Conservation (phyloP, 2,113 vertebrate genomes). For the Australoheros scitulus region DNA sequence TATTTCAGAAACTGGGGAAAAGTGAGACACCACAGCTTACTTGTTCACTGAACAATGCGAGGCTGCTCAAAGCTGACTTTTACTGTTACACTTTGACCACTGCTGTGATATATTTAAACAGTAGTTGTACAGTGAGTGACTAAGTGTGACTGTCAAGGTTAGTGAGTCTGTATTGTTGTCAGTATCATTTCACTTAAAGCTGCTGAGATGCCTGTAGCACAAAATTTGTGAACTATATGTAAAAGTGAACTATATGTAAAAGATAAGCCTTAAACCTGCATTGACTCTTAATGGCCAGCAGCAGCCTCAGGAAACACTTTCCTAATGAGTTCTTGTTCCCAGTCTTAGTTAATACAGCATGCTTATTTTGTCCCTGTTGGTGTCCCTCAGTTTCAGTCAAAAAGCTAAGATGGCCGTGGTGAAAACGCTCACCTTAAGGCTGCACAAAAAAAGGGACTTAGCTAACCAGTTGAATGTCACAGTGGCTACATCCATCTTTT, state of each 20-base stretch:
- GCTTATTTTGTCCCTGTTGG: neutral
- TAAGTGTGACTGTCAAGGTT: neutral
- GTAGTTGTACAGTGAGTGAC: neutral
- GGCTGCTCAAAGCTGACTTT: neutral
- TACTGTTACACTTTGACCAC: neutral
- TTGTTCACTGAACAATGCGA: no score
- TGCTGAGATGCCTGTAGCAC: neutral
- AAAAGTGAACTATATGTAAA: neutral
- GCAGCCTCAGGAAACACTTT: neutral
- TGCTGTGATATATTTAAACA: neutral
- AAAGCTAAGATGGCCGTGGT: neutral
- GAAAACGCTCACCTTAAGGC: neutral
- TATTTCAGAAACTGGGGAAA: neutral
- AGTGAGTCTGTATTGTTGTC: neutral
- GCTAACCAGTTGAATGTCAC: neutral
- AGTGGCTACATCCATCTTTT: neutral
- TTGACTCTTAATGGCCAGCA: neutral
- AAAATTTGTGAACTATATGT: neutral
- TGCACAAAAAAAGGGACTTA: neutral
- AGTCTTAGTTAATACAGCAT: neutral
- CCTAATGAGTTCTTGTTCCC: neutral
- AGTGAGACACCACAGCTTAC: neutral
- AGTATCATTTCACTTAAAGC: neutral
- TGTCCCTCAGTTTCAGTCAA: neutral
- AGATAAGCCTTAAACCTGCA: neutral